Evolutionary conservation across 2,113 vertebrate species (phyloP).

Genomic region (Psophia crepitans): DNA sequence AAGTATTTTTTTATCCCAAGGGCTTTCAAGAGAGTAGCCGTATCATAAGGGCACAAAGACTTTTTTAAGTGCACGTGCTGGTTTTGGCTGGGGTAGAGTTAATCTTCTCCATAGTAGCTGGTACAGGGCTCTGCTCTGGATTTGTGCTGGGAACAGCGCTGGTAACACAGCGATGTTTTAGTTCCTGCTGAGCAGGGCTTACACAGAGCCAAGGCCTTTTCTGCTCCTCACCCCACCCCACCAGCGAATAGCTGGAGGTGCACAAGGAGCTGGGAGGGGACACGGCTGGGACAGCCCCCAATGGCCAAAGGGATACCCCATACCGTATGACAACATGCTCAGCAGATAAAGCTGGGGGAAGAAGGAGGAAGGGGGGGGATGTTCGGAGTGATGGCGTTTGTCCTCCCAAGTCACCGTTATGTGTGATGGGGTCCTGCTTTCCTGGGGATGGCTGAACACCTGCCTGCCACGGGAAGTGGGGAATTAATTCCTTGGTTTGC

Average conservation of each 20-base stretch:
- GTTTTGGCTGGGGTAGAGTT: background rate
- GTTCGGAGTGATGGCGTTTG: rapidly evolving
- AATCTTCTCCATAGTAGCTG: background rate
- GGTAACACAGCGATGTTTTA: background rate
- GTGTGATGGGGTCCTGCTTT: background rate
- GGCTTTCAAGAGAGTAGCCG: background rate
- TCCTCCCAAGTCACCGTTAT: background rate
- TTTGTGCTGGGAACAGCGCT: background rate
- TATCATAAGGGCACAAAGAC: background rate
- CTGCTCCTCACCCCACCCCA: background rate
- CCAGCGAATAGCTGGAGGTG: background rate
- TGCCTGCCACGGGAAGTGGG: background rate
- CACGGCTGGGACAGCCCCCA: background rate
- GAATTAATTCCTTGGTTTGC: background rate
- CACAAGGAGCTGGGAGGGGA: background rate
- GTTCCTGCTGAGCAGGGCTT: rapidly evolving
- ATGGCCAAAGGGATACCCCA: background rate
- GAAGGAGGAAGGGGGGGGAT: background rate
- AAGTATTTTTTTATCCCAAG: background rate
- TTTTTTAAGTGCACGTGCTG: background rate
- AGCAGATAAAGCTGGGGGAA: background rate
- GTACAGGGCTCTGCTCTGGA: background rate
- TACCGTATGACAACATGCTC: rapidly evolving
- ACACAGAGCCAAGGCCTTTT: background rate
- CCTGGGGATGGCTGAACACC: background rate